These are phyloP conservation scores for Thecophora atra DNA, from an alignment of 2,888 invertebrate species.

Conservation along the genomic window DNA sequence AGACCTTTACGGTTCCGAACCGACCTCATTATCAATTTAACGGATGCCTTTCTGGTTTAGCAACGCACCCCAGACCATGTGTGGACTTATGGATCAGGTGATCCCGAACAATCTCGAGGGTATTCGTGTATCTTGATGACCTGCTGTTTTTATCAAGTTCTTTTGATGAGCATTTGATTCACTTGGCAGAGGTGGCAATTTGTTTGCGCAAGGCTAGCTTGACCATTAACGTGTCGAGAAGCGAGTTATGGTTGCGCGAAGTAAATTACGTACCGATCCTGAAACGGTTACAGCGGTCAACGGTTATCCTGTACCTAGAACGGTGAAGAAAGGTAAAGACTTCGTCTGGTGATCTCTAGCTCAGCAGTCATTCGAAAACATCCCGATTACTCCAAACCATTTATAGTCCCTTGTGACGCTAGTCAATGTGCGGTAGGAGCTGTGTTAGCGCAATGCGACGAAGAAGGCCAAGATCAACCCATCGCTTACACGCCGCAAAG, in stretches of 20 bases:
- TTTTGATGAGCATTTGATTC: slow-evolving; percentile 15
- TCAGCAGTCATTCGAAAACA: slow-evolving; percentile 17
- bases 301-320: slow-evolving; percentile 19
- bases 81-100: slow-evolving; percentile 1
- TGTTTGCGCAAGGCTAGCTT: slow-evolving; percentile 16
- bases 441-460: slow-evolving; percentile 35
- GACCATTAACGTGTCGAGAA: slow-evolving; percentile 20
- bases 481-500: slow-evolving; percentile 41
- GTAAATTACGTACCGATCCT: slow-evolving; percentile 29
- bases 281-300: slow-evolving; percentile 17
- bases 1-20: slow-evolving; percentile 27
- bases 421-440: slow-evolving; percentile 34
- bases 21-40: slow-evolving; percentile 15
- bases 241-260: slow-evolving; percentile 10
- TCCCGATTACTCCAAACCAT: slow-evolving; percentile 38
- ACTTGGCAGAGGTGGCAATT: not conserved
- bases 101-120: slow-evolving; percentile 1
- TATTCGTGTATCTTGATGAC: slow-evolving; percentile 28
- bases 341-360: slow-evolving; percentile 11
- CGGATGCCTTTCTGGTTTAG: slow-evolving; percentile 26
- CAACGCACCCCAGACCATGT: slow-evolving; percentile 28
- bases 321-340: not conserved
- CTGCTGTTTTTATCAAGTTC: slow-evolving; percentile 2
- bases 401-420: slow-evolving; percentile 38
- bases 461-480: slow-evolving; percentile 35